Evolutionary conservation across 2,888 invertebrate species (phyloP).

Genomic region (Acanthosepion lycidas): DNA sequence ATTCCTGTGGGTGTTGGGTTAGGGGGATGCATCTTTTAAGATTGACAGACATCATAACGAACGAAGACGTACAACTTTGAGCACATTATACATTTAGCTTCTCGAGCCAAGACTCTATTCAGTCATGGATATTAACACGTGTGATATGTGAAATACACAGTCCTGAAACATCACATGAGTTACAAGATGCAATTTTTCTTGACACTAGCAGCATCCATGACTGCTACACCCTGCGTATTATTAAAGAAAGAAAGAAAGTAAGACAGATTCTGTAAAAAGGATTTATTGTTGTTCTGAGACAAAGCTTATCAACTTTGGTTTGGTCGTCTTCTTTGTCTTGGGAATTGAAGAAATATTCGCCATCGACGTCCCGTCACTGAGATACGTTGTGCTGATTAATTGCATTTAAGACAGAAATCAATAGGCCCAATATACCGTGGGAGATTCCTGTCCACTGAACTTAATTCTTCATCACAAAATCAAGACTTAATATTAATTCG

Average conservation of each 20-base stretch:
- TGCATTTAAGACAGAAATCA: slow-evolving; percentile 20
- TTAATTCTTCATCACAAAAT: background rate
- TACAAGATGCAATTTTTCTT: too few species aligned
- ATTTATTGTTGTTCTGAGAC: slow-evolving; percentile 33
- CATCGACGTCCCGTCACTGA: background rate
- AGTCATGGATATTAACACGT: background rate
- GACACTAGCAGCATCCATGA: too few species aligned
- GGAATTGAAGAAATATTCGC: slow-evolving; percentile 33
- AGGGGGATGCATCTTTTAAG: background rate
- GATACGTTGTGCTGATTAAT: background rate
- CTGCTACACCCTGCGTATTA: too few species aligned
- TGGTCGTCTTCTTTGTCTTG: background rate
- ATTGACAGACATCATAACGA: background rate
- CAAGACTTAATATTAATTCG: background rate
- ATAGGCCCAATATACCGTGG: background rate
- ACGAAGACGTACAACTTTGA: background rate
- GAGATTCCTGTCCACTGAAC: background rate
- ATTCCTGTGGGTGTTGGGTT: background rate
- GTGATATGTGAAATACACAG: background rate
- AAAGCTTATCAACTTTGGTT: slow-evolving; percentile 2
- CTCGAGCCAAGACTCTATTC: background rate
- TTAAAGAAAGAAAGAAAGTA: background rate
- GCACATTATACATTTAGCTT: background rate
- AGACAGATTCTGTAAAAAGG: background rate
- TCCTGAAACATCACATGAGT: too few species aligned